A percentile compares a stretch with the other conserved stretches of the same genome.
Conservation (phyloP, 2,113 vertebrate species). For the Gavia stellata region DNA sequence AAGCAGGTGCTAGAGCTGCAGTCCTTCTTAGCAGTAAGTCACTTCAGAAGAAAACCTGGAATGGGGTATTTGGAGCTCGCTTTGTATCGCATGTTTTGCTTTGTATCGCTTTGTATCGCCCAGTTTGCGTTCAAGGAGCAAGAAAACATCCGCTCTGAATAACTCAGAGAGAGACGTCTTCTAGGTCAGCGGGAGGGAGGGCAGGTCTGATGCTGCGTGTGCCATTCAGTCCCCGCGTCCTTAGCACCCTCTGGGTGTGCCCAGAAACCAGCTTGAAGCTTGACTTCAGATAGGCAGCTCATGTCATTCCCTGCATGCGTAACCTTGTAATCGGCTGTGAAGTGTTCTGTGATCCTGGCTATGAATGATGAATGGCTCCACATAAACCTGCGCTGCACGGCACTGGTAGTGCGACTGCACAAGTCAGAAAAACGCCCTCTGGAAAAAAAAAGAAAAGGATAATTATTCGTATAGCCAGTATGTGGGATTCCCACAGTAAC, state of each 20-base stretch:
- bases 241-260: background rate
- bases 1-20: background rate
- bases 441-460: background rate
- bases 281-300: background rate
- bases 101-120: background rate
- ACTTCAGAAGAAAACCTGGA: background rate
- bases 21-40: background rate
- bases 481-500: background rate
- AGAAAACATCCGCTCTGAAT: background rate
- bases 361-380: conserved; percentile 50
- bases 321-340: conserved; percentile 50
- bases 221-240: background rate
- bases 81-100: accelerated
- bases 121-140: background rate
- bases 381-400: background rate
- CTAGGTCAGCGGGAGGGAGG: background rate
- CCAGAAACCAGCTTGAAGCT: background rate
- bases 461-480: background rate
- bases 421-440: background rate
- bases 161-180: accelerated
- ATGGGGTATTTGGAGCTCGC: background rate
- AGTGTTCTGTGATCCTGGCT: conserved; percentile 42
- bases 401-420: background rate
- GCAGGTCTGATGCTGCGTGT: background rate
- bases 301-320: conserved; percentile 18